phyloP scores from a whole-genome alignment of 1,140 invertebrate species.

The Drosophila lacertosa region DNA sequence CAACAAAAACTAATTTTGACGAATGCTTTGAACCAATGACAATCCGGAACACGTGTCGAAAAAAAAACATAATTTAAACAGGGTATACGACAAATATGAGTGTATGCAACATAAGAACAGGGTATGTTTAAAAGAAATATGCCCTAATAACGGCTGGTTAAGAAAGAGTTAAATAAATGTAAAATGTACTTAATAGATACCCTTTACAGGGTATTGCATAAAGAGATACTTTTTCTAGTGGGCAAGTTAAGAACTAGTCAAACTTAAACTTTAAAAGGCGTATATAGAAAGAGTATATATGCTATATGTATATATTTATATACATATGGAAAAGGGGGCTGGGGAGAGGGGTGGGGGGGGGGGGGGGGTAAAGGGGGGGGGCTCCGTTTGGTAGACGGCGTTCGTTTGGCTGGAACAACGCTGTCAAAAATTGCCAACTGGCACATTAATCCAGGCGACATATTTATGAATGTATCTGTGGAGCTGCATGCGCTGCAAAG shows the following conservation, averaged over 20 bases:
- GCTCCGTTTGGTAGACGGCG: constrained; percentile 8
- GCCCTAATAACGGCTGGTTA: too few relatives aligned
- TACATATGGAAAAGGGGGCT: not conserved
- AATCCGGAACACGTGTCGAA: constrained; percentile 27
- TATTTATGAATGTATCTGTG: constrained; percentile 77
- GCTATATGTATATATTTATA: constrained; percentile 6
- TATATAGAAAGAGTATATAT: constrained; percentile 2
- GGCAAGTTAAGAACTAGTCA: too few relatives aligned
- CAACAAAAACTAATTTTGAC: constrained; percentile 31
- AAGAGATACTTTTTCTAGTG: too few relatives aligned
- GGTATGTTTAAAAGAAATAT: too few relatives aligned
- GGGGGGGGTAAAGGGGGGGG: not conserved
- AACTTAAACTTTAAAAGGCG: too few relatives aligned
- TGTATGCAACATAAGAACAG: too few relatives aligned
- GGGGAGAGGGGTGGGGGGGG: not conserved
- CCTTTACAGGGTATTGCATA: too few relatives aligned
- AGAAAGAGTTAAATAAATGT: too few relatives aligned
- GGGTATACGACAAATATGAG: too few relatives aligned
- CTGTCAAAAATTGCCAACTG: constrained; percentile 80
- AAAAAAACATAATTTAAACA: too few relatives aligned
- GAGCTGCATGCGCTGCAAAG: not conserved
- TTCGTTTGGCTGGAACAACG: constrained; percentile 57
- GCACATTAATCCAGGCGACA: constrained; percentile 81
- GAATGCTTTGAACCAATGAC: constrained; percentile 40
- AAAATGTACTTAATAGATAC: too few relatives aligned